A percentile compares a stretch with the other conserved stretches of the same genome.
phyloP scores from a whole-genome alignment of 1,140 invertebrate species.

The Colletes latitarsis region DNA sequence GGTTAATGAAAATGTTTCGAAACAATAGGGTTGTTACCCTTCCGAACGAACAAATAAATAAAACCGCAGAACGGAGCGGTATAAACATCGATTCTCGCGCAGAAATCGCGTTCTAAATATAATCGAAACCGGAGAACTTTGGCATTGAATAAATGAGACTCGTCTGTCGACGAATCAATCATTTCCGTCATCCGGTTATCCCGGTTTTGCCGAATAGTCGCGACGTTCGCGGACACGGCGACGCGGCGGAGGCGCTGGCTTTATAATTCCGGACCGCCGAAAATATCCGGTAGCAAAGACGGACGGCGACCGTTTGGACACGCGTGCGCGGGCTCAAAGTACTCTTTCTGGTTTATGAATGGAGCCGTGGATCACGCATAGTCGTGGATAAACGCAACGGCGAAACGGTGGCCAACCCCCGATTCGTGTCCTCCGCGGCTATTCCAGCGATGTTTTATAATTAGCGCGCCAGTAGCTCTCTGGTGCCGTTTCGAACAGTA shows the following conservation, averaged over 20 bases:
- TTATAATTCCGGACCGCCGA: slow-evolving; percentile 40
- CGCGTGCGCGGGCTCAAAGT: slow-evolving; percentile 18
- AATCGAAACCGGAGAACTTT: slow-evolving; percentile 27
- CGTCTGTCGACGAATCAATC: slow-evolving; percentile 73
- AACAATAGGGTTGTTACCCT: no score
- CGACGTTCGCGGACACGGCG: slow-evolving; percentile 33
- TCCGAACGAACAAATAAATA: no score
- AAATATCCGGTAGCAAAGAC: slow-evolving; percentile 46
- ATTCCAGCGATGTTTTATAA: slow-evolving; percentile 28
- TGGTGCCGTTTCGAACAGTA: no score
- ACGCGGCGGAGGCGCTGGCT: slow-evolving; percentile 6
- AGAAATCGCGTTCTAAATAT: slow-evolving; percentile 63
- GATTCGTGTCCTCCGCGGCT: slow-evolving; percentile 19
- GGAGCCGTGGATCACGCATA: slow-evolving; percentile 31
- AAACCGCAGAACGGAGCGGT: no score
- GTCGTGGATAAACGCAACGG: slow-evolving; percentile 17
- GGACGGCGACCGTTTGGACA: slow-evolving; percentile 21
- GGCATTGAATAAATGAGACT: slow-evolving; percentile 64
- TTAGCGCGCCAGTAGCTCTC: slow-evolving; percentile 6
- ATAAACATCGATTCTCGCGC: background rate
- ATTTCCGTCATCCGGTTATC: slow-evolving; percentile 59
- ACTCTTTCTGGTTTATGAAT: slow-evolving; percentile 50
- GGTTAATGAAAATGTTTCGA: no score
- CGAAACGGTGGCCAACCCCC: slow-evolving; percentile 28
- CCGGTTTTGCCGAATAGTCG: slow-evolving; percentile 16